Base-by-base conservation (phyloP, 2,797 vertebrate species). In the Typhlichthys eigenmanni region DNA sequence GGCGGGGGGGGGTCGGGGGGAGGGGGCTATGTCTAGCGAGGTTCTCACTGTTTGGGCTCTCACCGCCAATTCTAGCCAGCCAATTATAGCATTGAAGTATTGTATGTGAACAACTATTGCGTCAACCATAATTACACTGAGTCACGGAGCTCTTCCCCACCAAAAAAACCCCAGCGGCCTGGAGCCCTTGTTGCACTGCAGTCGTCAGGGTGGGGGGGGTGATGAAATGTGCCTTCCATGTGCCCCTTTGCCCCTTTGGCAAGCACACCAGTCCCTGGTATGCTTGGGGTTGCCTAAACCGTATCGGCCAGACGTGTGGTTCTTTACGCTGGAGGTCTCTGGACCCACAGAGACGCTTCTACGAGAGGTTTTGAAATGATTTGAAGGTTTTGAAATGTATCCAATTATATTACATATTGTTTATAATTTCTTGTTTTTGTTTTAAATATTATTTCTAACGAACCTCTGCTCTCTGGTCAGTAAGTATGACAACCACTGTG, bases 1-100 rank as follows among this genome's bases (percentile, higher is more conserved):
- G 17, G 17, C 2, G 17, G 17, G 17, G 17, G 17, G 17, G 17
- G 46, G 46, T n/a, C n/a, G n/a, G 46, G 46, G 46, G 8, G 46
- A 2, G 8, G 8, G 32, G 52, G 10, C 52, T 29, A 24, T n/a
- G 56, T 78, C 67, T 78, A 76, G 82, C 72, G 64, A 48, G 54
- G 71, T 58, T 29, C 62, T 69, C 68, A 76, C 78, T 77, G 82
- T 86, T 81, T 50, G 62, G 68, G 71, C 69, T 50, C 65, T 74
- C 0, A 58, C 88, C 85, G 69, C 85, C 24, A 84, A 71, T 76
- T 79, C 83, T 86, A 76, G 69, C 81, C 91, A 72, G 75, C 72
- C 85, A 91, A 87, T 92, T 89, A 88, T 84, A 90, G 85, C 79
- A 90, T 88, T 88, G 90, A 87, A 87, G 85, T 29, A 29, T 29